These are phyloP conservation scores for Strongylocentrotus purpuratus DNA, from an alignment of 35 echinoderm and acorn worm species.

Conservation along the genomic window DNA sequence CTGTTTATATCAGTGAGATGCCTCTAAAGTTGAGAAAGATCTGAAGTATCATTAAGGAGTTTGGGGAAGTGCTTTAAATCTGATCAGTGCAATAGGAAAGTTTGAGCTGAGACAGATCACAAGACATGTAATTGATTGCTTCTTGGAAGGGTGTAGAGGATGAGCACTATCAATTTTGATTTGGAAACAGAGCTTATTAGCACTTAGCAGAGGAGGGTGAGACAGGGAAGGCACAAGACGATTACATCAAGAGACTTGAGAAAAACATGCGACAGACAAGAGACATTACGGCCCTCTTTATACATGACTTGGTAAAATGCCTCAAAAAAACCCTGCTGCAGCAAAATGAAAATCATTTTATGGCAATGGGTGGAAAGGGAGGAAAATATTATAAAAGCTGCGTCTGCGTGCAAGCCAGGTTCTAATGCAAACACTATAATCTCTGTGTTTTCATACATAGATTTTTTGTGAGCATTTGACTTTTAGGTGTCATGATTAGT, in stretches of 20 bases:
- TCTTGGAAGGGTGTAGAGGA: not conserved
- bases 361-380: no score
- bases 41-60: not conserved
- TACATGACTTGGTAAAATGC: no score
- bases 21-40: no score
- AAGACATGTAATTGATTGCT: not conserved
- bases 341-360: no score
- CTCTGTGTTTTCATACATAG: no score
- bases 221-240: not conserved
- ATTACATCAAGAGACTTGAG: not conserved
- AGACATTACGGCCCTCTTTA: no score
- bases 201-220: not conserved
- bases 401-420: no score
- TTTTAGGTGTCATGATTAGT: no score
- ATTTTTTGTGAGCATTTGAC: no score
- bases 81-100: not conserved
- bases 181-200: not conserved
- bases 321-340: no score
- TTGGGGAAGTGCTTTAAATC: not conserved
- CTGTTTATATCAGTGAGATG: not conserved
- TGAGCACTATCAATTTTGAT: not conserved
- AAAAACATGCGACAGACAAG: not conserved
- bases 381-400: no score
- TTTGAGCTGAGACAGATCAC: not conserved
- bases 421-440: no score